Evolutionary conservation across 2,113 vertebrate genomes (phyloP).

Genomic region (Lagenorhynchus albirostris): DNA sequence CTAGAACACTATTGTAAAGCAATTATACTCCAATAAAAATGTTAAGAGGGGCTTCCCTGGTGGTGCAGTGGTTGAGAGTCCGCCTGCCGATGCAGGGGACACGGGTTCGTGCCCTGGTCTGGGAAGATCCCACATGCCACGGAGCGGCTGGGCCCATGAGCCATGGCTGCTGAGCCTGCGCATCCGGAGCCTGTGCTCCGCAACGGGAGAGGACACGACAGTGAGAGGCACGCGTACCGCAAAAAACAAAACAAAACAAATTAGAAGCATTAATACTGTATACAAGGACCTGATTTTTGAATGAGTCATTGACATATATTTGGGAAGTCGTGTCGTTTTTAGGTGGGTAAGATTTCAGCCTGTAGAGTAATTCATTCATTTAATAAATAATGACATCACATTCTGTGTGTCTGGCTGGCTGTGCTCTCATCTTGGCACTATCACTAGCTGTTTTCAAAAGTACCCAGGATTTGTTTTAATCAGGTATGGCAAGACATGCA

Average conservation of each 20-base stretch:
- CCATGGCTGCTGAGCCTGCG: too few relatives aligned
- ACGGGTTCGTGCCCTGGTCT: too few relatives aligned
- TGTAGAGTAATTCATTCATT: background rate
- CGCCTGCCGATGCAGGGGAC: too few relatives aligned
- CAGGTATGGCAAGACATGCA: background rate
- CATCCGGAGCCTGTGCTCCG: too few relatives aligned
- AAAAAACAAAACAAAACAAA: too few relatives aligned
- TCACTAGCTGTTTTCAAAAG: background rate
- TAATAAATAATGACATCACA: background rate
- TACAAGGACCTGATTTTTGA: background rate
- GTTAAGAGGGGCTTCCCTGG: too few relatives aligned
- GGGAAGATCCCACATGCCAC: too few relatives aligned
- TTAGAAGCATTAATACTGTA: background rate
- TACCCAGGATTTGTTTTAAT: background rate
- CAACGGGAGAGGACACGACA: too few relatives aligned
- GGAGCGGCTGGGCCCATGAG: too few relatives aligned
- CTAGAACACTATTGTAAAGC: too few relatives aligned
- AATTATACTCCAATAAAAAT: too few relatives aligned
- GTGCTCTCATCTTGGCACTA: background rate
- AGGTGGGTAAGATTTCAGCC: background rate
- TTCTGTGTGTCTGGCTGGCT: background rate
- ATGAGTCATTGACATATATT: background rate
- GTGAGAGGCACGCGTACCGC: rapidly evolving
- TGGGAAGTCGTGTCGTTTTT: background rate
- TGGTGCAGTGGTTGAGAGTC: too few relatives aligned